These are phyloP conservation scores for Sorex fumeus DNA, from an alignment of 2,113 vertebrate species.

Conservation along the genomic window DNA sequence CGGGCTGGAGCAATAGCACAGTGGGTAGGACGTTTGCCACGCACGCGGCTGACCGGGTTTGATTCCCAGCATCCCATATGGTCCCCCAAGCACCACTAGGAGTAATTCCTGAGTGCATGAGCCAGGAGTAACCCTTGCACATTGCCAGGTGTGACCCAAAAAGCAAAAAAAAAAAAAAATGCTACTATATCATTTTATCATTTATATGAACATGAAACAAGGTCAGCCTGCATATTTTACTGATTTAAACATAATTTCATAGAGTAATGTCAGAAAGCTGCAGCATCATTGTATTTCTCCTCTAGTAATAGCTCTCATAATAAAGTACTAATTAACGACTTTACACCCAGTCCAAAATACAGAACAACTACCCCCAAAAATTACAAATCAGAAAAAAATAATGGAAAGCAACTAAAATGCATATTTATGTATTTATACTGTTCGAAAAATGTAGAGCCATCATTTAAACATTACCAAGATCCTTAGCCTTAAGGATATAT, in stretches of 20 bases:
- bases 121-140: no score
- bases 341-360: slow-evolving; percentile 15
- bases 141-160: no score
- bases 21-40: no score
- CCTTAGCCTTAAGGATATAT: not conserved
- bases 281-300: not conserved
- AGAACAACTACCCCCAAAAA: not conserved
- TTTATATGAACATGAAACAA: not conserved
- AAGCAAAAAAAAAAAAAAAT: not conserved
- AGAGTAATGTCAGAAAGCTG: slow-evolving; percentile 28
- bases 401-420: not conserved
- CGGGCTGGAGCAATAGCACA: no score
- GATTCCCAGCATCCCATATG: no score
- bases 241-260: slow-evolving; percentile 12
- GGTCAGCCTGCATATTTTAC: not conserved
- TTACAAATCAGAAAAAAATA: not conserved
- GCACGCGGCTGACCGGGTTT: no score
- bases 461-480: not conserved
- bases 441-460: not conserved
- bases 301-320: not conserved
- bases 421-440: not conserved
- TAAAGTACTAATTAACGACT: not conserved
- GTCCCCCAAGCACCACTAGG: no score
- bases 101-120: no score
- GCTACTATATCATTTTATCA: not conserved